phyloP scores from a whole-genome alignment of 2,113 vertebrate genomes.

The Percopsis transmontana region DNA sequence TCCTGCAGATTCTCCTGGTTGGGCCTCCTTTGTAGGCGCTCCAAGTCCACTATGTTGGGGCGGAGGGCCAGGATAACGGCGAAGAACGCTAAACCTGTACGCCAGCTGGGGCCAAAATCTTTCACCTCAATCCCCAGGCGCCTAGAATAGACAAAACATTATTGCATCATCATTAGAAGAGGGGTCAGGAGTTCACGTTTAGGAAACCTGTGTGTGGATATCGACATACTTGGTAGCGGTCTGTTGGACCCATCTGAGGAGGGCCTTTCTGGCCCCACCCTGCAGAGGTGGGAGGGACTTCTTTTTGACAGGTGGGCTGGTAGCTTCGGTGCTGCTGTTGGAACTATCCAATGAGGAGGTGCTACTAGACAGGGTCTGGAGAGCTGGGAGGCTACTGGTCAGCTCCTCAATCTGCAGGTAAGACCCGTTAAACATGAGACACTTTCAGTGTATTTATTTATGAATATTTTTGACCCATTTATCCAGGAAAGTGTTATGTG shows the following conservation, averaged over 20 bases:
- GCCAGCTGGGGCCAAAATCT: conserved; percentile 96
- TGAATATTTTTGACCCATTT: too few relatives aligned
- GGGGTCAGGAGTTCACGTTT: background rate
- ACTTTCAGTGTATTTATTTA: too few relatives aligned
- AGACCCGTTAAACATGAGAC: background rate
- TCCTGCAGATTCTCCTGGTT: conserved; percentile 92
- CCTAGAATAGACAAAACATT: conserved; percentile 64
- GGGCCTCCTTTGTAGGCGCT: conserved; percentile 80
- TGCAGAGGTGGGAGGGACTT: conserved; percentile 87
- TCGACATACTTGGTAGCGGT: conserved; percentile 87
- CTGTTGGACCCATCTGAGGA: conserved; percentile 95
- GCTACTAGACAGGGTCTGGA: conserved; percentile 86
- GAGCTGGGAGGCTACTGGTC: conserved; percentile 89
- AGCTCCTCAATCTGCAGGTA: conserved; percentile 91
- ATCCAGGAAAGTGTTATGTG: background rate
- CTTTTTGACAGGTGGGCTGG: conserved; percentile 91
- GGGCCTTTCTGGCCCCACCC: conserved; percentile 89
- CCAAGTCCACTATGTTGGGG: conserved; percentile 91
- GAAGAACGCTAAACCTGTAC: conserved; percentile 91
- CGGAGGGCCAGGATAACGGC: conserved; percentile 90
- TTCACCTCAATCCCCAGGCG: conserved; percentile 88
- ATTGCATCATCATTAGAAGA: background rate
- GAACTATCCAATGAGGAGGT: conserved; percentile 90
- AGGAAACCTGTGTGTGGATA: background rate
- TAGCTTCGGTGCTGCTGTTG: conserved; percentile 85